Percentiles rank a stretch among this genome's conserved stretches.
phyloP scores from a whole-genome alignment of 2,113 vertebrate species.

The Heterotilapia buettikoferi region DNA sequence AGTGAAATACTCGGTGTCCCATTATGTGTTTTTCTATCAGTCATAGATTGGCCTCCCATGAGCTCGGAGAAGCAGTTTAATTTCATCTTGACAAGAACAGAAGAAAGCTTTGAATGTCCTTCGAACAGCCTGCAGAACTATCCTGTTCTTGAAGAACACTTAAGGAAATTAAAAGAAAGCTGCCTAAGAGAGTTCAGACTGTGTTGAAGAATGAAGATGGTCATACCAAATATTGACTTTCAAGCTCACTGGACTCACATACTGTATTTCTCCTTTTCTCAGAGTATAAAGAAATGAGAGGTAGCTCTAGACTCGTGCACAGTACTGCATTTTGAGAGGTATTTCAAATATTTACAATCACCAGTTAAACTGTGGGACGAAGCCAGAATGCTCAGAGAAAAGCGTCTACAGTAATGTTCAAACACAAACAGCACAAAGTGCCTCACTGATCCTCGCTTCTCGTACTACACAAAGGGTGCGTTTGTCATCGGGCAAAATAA shows the following conservation, averaged over 20 bases:
- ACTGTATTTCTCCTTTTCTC: neutral
- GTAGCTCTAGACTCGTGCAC: neutral
- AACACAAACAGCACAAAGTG: neutral
- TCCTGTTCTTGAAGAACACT: neutral
- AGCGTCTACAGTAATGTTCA: neutral
- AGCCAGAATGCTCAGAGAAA: neutral
- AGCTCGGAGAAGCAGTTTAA: neutral
- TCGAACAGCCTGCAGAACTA: accelerated
- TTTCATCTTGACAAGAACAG: neutral
- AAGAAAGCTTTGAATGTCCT: neutral
- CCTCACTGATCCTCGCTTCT: neutral
- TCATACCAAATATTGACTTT: neutral
- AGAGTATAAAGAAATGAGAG: neutral
- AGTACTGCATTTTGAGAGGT: neutral
- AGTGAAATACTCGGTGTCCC: accelerated
- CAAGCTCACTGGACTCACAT: neutral
- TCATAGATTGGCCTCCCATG: neutral
- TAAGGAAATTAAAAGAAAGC: neutral
- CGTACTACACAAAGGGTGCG: neutral
- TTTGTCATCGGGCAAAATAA: neutral
- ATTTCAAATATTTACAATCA: neutral
- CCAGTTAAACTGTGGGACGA: neutral
- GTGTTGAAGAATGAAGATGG: neutral
- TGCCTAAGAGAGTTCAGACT: neutral
- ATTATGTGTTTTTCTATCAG: neutral